A percentile compares a stretch with the other conserved stretches of the same genome.
Conservation (phyloP, 2,797 vertebrate genomes). For the Halcyon smyrnensis region DNA sequence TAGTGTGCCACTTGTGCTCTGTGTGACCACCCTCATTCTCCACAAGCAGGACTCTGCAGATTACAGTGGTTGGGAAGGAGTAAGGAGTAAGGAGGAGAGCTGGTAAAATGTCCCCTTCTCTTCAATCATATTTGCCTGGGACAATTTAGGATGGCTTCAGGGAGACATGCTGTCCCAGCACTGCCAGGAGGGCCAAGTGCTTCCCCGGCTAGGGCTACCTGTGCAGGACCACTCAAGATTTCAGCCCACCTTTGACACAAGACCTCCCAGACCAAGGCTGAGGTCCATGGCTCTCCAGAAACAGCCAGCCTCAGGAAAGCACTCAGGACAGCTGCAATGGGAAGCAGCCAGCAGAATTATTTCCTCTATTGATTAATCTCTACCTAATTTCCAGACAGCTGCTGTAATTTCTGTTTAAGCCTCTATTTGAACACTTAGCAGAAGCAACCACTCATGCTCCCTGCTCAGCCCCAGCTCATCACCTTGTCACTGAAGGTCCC, state of each 20-base stretch:
- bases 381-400: background rate
- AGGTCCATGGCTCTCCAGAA: background rate
- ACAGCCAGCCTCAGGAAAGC: background rate
- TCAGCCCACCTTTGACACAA: background rate
- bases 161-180: background rate
- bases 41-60: background rate
- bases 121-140: background rate
- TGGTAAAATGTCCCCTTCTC: background rate
- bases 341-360: background rate
- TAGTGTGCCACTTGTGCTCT: background rate
- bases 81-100: background rate
- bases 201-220: background rate
- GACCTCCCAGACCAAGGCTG: background rate
- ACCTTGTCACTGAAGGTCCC: background rate
- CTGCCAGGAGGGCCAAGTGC: background rate
- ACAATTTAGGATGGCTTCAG: background rate
- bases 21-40: background rate
- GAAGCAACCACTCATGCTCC: background rate
- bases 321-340: background rate
- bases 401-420: background rate
- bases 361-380: background rate
- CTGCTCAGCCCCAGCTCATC: background rate
- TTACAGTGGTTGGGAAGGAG: background rate
- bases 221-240: background rate
- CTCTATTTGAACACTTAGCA: background rate